Evolutionary conservation across 2,888 invertebrate genomes (phyloP), one percentile per base, ranked within the genome.

Genomic region (Phlogophora meticulosa): DNA sequence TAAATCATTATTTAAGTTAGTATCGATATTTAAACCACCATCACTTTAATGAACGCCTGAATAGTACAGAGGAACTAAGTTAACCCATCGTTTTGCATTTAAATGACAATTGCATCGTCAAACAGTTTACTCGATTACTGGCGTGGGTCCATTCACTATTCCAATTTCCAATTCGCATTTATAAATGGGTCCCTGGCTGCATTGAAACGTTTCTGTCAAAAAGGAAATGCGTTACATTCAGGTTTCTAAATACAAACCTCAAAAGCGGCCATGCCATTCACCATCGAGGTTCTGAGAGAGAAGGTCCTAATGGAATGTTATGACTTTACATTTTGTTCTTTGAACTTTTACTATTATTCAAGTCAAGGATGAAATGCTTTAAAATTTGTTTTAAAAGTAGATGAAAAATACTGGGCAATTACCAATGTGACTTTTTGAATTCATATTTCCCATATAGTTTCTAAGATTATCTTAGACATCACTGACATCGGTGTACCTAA

Each of bases 101-200:
- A 72, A 75, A 72, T 72, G 55, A 72, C 69, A 72, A 68, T 72
- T 72, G 76, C 69, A 72, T 72, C 72, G 69, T 75, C 72, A 72
- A 75, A 72, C 76, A 72, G 61, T 68, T 70, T 32, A 70, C 76
- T 63, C 71, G 45, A 76, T 76, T 70, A 70, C 73, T 36, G 45
- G 53, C 46, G 46, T 48, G 52, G 65, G 28, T 49, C 51, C 56
- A 57, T 68, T 71, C 76, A 63, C 73, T 68, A 78, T 67, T 71
- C 71, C 59, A 71, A 69, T 60, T 78, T 75, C 51, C 32, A 72
- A 60, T 60, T 57, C 70, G 52, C 28, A 55, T 62, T 68, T 69
- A 62, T 57, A 58, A 76, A 74, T 55, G 48, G 34, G 34, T 40
- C 46, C 24, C 64, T 32, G 22, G 10, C 24, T 11, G 24, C 52